Evolutionary conservation across 1,140 invertebrate species (phyloP).

Genomic region (Dysdera silvatica): DNA sequence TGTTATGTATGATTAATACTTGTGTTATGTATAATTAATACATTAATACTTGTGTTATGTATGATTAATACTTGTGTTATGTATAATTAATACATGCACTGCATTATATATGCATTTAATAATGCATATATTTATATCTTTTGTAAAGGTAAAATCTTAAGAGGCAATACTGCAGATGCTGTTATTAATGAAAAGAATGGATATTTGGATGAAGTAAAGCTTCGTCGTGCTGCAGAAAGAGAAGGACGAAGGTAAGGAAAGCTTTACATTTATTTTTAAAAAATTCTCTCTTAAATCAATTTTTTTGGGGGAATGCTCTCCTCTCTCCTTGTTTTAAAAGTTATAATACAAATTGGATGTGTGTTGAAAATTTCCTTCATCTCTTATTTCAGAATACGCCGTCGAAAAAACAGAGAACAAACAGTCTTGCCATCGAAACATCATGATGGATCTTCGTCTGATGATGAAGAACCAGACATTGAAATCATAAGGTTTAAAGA

Average conservation of each 20-base stretch:
- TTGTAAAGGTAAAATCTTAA: conserved; percentile 17
- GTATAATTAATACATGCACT: too few species aligned
- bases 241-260: conserved; percentile 60
- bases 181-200: conserved; percentile 45
- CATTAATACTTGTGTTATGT: too few species aligned
- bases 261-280: not conserved
- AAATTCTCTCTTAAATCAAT: not conserved
- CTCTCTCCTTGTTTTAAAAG: not conserved
- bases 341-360: not conserved
- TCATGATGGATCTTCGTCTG: conserved; percentile 91
- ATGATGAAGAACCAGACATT: conserved; percentile 85
- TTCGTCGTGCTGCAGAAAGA: conserved; percentile 73
- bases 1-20: too few species aligned
- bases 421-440: conserved; percentile 54
- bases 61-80: too few species aligned
- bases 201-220: conserved; percentile 59
- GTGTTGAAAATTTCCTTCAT: not conserved
- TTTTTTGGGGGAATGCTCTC: not conserved
- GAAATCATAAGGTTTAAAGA: conserved; percentile 58
- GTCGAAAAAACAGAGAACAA: conserved; percentile 60
- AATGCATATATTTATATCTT: too few species aligned
- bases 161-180: conserved; percentile 4
- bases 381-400: conserved; percentile 53
- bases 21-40: too few species aligned
- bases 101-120: too few species aligned